These are phyloP conservation scores for Osmerus mordax DNA, from an alignment of 2,113 vertebrate species.

Conservation along the genomic window DNA sequence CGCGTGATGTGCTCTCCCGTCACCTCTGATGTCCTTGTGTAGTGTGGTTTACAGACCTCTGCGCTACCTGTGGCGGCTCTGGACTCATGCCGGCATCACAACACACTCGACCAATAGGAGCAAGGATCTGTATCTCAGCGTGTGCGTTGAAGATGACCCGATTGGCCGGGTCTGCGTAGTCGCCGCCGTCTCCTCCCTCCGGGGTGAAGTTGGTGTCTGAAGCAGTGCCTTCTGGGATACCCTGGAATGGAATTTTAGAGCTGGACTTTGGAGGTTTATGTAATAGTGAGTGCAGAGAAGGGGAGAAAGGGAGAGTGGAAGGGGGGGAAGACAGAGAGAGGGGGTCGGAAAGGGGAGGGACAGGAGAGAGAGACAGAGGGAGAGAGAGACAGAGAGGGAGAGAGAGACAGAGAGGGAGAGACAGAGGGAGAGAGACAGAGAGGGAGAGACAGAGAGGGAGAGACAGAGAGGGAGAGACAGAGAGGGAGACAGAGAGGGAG, in stretches of 20 bases:
- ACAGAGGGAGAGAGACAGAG: background rate
- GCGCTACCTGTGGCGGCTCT: too few relatives aligned
- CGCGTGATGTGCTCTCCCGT: too few relatives aligned
- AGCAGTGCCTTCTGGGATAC: conserved; percentile 21
- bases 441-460: background rate
- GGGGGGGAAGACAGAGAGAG: conserved; percentile 15
- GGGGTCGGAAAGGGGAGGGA: background rate
- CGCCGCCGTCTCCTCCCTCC: background rate
- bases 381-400: background rate
- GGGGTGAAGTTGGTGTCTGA: conserved; percentile 7
- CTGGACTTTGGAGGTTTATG: conserved; percentile 30
- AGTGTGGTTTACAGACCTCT: too few relatives aligned
- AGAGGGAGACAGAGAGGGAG: conserved; percentile 9
- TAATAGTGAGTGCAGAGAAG: conserved; percentile 37
- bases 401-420: conserved; percentile 10
- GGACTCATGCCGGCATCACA: too few relatives aligned
- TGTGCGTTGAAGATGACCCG: conserved; percentile 17
- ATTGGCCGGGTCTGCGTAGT: background rate
- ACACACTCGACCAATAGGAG: too few relatives aligned
- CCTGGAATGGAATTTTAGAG: conserved; percentile 25
- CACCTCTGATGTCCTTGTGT: too few relatives aligned
- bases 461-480: background rate
- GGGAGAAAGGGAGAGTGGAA: conserved; percentile 1
- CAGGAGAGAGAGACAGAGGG: background rate
- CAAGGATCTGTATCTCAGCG: background rate